These are phyloP conservation scores for Hirtodrosophila alboralis DNA, from an alignment of 2,888 invertebrate species.

Conservation along the genomic window DNA sequence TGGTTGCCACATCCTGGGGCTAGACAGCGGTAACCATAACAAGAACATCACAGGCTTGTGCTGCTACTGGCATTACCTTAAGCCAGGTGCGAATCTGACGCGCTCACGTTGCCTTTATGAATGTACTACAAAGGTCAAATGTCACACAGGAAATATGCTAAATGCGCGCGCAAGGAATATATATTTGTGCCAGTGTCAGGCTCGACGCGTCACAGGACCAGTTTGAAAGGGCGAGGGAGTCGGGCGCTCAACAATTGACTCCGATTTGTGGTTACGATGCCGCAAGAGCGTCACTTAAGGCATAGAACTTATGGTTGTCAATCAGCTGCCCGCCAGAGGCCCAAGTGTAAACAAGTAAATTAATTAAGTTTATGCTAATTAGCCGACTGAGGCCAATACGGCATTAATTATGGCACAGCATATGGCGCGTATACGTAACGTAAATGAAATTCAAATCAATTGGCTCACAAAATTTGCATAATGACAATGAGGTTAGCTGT, in stretches of 20 bases:
- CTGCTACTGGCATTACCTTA: conserved; percentile 4
- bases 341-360: conserved; percentile 51
- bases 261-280: conserved; percentile 25
- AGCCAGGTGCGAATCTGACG: conserved; percentile 41
- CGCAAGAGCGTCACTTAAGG: conserved; percentile 12
- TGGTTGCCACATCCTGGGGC: conserved; percentile 39
- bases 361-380: conserved; percentile 78
- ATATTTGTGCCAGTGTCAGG: conserved; percentile 17
- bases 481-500: conserved; percentile 40
- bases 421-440: conserved; percentile 56
- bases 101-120: conserved; percentile 35
- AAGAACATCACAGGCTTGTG: conserved; percentile 7
- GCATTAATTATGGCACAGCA: conserved; percentile 65
- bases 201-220: conserved; percentile 11
- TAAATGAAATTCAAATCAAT: conserved; percentile 68
- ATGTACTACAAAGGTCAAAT: conserved; percentile 62
- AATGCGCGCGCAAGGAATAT: conserved; percentile 41
- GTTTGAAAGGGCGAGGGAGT: background rate
- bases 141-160: conserved; percentile 65
- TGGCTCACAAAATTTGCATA: conserved; percentile 66
- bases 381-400: conserved; percentile 40
- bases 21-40: conserved; percentile 15
- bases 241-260: conserved; percentile 31
- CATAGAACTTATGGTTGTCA: conserved; percentile 41
- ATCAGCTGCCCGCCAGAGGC: conserved; percentile 26